Conservation (phyloP, 1,140 invertebrate species). For the Polypedilum vanderplanki region DNA sequence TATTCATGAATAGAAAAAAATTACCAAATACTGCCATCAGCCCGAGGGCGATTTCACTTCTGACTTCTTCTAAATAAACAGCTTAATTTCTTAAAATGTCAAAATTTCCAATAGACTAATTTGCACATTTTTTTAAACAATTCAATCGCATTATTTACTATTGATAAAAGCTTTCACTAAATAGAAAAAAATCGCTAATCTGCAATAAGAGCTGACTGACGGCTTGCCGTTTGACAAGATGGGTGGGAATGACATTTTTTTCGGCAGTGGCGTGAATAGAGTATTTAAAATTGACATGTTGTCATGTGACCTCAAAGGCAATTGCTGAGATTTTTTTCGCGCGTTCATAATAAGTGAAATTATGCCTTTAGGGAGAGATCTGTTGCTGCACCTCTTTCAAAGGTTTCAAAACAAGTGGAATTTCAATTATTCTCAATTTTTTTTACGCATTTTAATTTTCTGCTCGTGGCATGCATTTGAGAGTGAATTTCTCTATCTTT, state of each 20-base stretch:
- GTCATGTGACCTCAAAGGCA: conserved; percentile 3
- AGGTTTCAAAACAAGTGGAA: not conserved
- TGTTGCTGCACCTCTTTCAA: not conserved
- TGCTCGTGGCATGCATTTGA: not conserved
- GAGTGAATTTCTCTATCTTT: not conserved
- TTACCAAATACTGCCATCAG: not conserved
- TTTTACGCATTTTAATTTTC: no score
- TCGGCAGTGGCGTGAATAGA: not conserved
- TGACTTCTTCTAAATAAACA: not conserved
- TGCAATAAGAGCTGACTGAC: not conserved
- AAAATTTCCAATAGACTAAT: conserved; percentile 26
- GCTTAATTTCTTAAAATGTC: conserved; percentile 13
- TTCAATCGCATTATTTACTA: conserved; percentile 8
- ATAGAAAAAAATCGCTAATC: no score
- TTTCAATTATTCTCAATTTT: no score
- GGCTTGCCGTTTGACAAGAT: not conserved
- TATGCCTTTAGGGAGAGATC: not conserved
- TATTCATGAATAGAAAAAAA: no score
- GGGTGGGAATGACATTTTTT: conserved; percentile 10
- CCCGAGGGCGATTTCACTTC: not conserved
- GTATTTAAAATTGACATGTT: not conserved
- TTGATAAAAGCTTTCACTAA: not conserved
- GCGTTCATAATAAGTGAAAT: not conserved
- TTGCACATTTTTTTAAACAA: not conserved
- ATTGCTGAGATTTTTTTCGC: not conserved